A percentile compares a stretch with the other conserved stretches of the same genome.
These are phyloP conservation scores for Artemia sinica DNA, from an alignment of 2,888 invertebrate genomes.

Conservation along the genomic window DNA sequence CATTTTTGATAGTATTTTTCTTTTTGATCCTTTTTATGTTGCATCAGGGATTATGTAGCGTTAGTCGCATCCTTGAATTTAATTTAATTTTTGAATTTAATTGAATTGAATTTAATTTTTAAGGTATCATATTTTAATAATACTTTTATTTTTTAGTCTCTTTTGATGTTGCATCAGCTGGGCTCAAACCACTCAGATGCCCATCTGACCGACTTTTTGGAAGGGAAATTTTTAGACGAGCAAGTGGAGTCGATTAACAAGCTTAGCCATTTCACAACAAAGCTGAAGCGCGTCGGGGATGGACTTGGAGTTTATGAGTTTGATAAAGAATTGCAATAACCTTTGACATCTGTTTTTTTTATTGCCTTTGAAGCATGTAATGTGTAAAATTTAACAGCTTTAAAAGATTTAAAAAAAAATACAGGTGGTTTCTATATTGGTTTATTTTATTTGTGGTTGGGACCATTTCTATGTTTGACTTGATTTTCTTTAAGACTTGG, in stretches of 20 bases:
- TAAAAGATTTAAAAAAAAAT: too few species aligned
- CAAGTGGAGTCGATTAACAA: slow-evolving; percentile 44
- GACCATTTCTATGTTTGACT: too few species aligned
- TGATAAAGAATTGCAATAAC: slow-evolving; percentile 35
- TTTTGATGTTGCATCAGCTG: slow-evolving; percentile 32
- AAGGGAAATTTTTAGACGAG: slow-evolving; percentile 38
- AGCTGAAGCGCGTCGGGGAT: slow-evolving; percentile 38
- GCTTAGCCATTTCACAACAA: slow-evolving; percentile 40
- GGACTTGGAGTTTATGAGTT: slow-evolving; percentile 42
- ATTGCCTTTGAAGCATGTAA: too few species aligned
- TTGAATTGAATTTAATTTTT: slow-evolving; percentile 11
- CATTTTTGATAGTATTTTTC: neutral
- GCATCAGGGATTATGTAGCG: neutral
- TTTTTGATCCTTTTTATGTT: neutral
- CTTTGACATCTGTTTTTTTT: too few species aligned
- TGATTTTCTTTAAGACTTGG: too few species aligned
- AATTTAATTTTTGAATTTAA: neutral
- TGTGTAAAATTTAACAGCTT: too few species aligned
- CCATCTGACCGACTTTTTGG: slow-evolving; percentile 38
- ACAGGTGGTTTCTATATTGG: too few species aligned
- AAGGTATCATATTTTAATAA: neutral
- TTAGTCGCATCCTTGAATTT: neutral
- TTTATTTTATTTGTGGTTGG: too few species aligned
- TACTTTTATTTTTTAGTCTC: slow-evolving; percentile 30
- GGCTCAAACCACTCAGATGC: slow-evolving; percentile 37